Base-by-base conservation (phyloP, 2,113 vertebrate species). In the Camelus bactrianus region DNA sequence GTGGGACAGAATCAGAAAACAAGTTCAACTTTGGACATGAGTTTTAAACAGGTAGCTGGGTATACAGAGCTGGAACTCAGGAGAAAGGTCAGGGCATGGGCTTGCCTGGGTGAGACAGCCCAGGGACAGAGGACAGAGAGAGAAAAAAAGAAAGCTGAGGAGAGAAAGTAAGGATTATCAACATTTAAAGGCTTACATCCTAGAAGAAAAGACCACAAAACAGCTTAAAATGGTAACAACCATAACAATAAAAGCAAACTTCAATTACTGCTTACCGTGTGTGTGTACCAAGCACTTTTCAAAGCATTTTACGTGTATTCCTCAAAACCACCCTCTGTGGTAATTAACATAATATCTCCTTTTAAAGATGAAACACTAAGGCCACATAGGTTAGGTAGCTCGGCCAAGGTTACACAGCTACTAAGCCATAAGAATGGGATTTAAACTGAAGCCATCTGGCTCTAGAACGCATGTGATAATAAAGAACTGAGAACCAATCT, bases 1-100 rank as follows among this genome's bases (percentile, higher is more conserved):
- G 52, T 56, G 24, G 54, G 22, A 81, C 20, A 92, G 46, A 80
- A 80, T 64, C 15, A 89, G 60, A 80, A 88, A 88, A 91, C 22
- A 88, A 83, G 16, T 65, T 38, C 8, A 81, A 81, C 13, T 85
- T 35, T 35, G 35, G 52, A 62, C 11, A 70, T 2, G 35, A 84
- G 26, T 69, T 85, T 93, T 93, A 76, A 85, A 46, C 79, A 75
- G 26, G 24, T 32, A 81, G 54, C 72, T 89, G 19, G 52, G 92
- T 38, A 28, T 22, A 50, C 0, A 84, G n/a, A 30, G 60, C 32
- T 28, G 12, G 72, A 93, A 91, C 6, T 73, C n/a, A 87, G 32
- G 19, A 42, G 52, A 76, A 92, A 89, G 82, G 11, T 86, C 65
- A 90, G 42, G 69, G 35, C 6, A 65, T 67, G 13, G 20, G 20